Conservation (phyloP, 1,140 invertebrate genomes). For the Halyomorpha halys region DNA sequence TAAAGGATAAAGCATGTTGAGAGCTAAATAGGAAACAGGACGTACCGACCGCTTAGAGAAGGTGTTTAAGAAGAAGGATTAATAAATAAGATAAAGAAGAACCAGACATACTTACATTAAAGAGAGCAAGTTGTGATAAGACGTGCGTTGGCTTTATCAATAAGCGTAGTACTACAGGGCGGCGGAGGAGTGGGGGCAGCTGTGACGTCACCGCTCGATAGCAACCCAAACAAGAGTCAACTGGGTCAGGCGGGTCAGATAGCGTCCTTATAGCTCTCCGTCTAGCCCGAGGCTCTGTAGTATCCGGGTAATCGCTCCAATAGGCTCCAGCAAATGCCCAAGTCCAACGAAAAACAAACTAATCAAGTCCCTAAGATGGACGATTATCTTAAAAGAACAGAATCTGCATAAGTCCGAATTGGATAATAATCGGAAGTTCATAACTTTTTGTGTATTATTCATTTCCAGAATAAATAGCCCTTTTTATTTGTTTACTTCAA, state of each 20-base stretch:
- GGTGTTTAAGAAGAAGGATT: background rate
- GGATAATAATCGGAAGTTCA: no score
- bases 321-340: no score
- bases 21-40: background rate
- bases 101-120: background rate
- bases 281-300: no score
- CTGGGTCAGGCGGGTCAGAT: background rate
- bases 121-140: conserved; percentile 3
- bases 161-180: conserved; percentile 16
- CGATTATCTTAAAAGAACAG: no score
- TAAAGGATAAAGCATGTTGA: background rate
- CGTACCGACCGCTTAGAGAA: background rate
- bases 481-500: no score
- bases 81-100: background rate
- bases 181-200: background rate
- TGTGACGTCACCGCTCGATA: conserved; percentile 27
- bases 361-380: no score
- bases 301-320: no score
- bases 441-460: no score
- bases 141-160: conserved; percentile 4
- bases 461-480: no score
- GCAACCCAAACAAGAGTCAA: conserved; percentile 39
- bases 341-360: no score
- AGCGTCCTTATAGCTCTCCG: background rate
- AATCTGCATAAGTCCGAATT: no score